Evolutionary conservation across 1,140 invertebrate genomes (phyloP), one percentile per base, ranked within the genome.

Genomic region (Lasaia peninsularis): DNA sequence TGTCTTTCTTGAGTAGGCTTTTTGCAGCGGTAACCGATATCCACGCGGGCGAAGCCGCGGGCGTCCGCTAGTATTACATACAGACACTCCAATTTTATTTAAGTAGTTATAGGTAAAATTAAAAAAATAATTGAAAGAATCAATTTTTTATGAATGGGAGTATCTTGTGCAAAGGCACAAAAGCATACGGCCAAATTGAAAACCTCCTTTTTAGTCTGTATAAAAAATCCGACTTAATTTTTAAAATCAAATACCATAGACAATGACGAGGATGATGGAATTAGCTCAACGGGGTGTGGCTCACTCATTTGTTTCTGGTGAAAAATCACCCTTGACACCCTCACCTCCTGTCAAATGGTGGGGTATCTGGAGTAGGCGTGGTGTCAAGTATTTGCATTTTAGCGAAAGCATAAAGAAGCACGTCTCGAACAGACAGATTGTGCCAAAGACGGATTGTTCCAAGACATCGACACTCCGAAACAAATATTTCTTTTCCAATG

Each of bases 341-440:
- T 62, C 52, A 60, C 56, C 67, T 63, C 65, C 67, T 67, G 73
- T 74, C 71, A 80, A 62, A 62, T 73, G 55, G 33, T 60, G 61
- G 57, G 59, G 60, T 52, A 68, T 63, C 55, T 52, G 48, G 52
- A 55, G 64, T 67, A 70, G 81, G 81, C 81, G 81, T 80, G 77
- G 75, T 76, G 70, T 77, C 78, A 75, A 58, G 57, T 75, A 87
- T 87, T 87, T 87, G 84, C 84, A 87, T 87, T 80, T 86, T 80
- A 82, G 81, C 78, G 77, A 80, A 78, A 84, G 76, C 80, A 81
- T 77, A 69, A 65, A 70, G 75, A 76, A 73, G 75, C 77, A 73
- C 78, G 83, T 85, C 83, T 60, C 60, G 35, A 52, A 52, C 83
- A 86, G 83, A 83, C 79, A 74, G 73, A 84, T 83, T 82, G 74